Percentiles rank a stretch among this genome's conserved stretches.
phyloP scores from a whole-genome alignment of 1,140 invertebrate genomes.

The Brachionus manjavacas region DNA sequence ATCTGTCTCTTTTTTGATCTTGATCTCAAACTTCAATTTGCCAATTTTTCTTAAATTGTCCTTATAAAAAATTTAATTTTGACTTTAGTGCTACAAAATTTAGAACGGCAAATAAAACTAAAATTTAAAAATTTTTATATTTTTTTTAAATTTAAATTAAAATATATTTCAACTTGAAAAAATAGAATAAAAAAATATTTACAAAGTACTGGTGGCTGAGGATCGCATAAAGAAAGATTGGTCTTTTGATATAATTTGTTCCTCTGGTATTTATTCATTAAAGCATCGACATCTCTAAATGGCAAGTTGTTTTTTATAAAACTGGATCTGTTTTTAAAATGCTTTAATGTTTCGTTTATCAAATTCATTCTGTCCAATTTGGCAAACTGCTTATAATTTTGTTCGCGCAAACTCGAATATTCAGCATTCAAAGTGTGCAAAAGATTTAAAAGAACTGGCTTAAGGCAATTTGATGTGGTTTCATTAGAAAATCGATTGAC shows the following conservation, averaged over 20 bases:
- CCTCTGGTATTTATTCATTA: neutral
- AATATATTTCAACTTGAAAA: neutral
- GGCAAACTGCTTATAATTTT: neutral
- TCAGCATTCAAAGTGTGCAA: neutral
- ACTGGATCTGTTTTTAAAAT: neutral
- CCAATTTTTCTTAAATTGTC: too few relatives aligned
- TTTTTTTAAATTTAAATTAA: neutral
- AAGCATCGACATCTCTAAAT: neutral
- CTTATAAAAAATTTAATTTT: too few relatives aligned
- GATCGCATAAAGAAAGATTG: neutral
- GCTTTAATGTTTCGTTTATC: neutral
- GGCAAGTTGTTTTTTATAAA: neutral
- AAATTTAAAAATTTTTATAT: too few relatives aligned
- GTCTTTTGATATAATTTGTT: neutral
- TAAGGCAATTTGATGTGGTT: neutral
- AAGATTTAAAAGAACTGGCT: neutral
- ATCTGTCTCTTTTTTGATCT: too few relatives aligned
- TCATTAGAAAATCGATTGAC: neutral
- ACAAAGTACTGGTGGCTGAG: slow-evolving; percentile 7
- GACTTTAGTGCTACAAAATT: too few relatives aligned
- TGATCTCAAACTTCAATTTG: too few relatives aligned
- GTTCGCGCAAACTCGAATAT: neutral
- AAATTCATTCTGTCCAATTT: neutral
- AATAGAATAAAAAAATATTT: neutral
- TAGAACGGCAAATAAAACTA: too few relatives aligned